A percentile compares a stretch with the other conserved stretches of the same genome.
Conservation (phyloP, 2,113 vertebrate genomes). For the Nesoenas mayeri region DNA sequence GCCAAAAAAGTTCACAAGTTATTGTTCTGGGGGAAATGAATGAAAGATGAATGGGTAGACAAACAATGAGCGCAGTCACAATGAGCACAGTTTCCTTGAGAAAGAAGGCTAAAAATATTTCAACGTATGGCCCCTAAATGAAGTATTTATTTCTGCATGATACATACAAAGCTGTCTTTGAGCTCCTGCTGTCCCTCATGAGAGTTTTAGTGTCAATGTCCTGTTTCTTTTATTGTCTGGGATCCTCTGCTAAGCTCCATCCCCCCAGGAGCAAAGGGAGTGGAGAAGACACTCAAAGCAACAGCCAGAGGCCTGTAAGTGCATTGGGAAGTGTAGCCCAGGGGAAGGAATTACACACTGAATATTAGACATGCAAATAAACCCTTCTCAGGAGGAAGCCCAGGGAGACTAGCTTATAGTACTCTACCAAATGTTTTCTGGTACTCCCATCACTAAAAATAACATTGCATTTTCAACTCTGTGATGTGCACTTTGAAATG, state of each 20-base stretch:
- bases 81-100: background rate
- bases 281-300: background rate
- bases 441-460: background rate
- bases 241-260: background rate
- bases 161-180: background rate
- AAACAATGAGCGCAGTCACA: background rate
- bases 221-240: background rate
- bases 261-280: background rate
- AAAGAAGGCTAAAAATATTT: background rate
- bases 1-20: background rate
- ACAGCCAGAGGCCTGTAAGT: background rate
- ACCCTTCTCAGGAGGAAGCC: background rate
- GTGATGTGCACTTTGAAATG: background rate
- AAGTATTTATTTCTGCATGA: background rate
- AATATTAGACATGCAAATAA: conserved; percentile 40
- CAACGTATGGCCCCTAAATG: background rate
- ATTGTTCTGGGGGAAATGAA: background rate
- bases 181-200: background rate
- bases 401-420: background rate
- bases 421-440: background rate
- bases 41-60: background rate
- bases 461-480: background rate
- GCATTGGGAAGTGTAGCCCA: background rate
- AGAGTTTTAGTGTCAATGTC: background rate
- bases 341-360: background rate